phyloP scores from a whole-genome alignment of 1,140 invertebrate genomes.

The Calliphora vicina region DNA sequence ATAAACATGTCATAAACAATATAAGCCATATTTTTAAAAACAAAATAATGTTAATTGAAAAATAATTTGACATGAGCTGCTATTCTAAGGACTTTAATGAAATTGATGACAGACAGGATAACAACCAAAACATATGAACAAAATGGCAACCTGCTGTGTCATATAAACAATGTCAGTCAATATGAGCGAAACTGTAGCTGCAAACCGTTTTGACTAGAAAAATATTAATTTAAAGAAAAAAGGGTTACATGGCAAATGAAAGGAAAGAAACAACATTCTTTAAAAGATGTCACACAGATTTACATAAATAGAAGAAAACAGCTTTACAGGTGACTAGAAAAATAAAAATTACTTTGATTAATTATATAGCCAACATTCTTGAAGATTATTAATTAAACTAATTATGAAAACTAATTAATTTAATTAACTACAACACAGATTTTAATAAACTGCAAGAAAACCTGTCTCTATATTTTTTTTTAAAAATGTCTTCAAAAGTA shows the following conservation, averaged over 20 bases:
- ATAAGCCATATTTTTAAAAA: neutral
- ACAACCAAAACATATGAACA: neutral
- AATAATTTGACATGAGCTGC: neutral
- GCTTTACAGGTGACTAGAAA: neutral
- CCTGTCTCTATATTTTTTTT: too few relatives aligned
- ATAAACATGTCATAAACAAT: slow-evolving; percentile 10
- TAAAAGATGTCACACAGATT: too few relatives aligned
- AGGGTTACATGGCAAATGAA: neutral
- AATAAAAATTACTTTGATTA: neutral
- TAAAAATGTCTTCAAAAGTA: neutral
- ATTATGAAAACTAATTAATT: neutral
- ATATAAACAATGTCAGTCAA: neutral
- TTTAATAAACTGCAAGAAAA: neutral
- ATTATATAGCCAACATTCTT: neutral
- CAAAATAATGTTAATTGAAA: neutral
- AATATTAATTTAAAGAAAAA: neutral
- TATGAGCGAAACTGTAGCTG: too few relatives aligned
- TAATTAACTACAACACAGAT: neutral
- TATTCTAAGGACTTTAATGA: neutral
- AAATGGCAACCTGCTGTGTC: neutral
- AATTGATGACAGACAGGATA: slow-evolving; percentile 9
- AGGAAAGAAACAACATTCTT: neutral
- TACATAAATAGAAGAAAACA: neutral
- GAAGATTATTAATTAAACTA: neutral
- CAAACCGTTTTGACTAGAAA: neutral